A percentile compares a stretch with the other conserved stretches of the same genome.
phyloP scores from a whole-genome alignment of 2,888 invertebrate genomes.

The Orchesellides sinensis region DNA sequence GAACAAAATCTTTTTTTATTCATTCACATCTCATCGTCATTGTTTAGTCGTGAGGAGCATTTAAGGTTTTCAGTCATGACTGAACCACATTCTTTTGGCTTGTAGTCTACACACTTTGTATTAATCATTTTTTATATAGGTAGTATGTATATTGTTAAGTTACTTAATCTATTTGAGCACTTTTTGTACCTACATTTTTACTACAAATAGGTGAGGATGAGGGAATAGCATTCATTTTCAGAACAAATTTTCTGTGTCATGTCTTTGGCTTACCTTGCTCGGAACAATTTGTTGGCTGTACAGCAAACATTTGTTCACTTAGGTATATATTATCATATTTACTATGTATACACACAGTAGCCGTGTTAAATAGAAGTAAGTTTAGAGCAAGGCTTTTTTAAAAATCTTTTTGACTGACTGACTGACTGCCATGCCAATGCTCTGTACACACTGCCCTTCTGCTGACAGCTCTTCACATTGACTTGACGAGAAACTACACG shows the following conservation, averaged over 20 bases:
- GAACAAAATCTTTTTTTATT: not conserved
- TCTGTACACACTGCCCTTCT: slow-evolving; percentile 15
- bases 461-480: slow-evolving; percentile 28
- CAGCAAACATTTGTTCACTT: not conserved
- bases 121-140: not conserved
- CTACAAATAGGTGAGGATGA: slow-evolving; percentile 22
- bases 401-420: no score
- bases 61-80: slow-evolving; percentile 40
- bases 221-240: slow-evolving; percentile 38
- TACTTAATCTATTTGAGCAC: no score
- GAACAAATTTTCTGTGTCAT: slow-evolving; percentile 52
- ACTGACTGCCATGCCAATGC: slow-evolving; percentile 9
- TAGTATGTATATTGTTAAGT: slow-evolving; percentile 3
- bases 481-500: slow-evolving; percentile 19
- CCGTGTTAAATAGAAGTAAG: slow-evolving; percentile 8
- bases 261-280: slow-evolving; percentile 42
- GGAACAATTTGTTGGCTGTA: slow-evolving; percentile 20
- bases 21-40: slow-evolving; percentile 14
- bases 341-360: no score
- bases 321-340: no score
- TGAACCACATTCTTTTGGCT: slow-evolving; percentile 35
- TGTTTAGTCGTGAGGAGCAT: slow-evolving; percentile 1
- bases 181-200: slow-evolving; percentile 6
- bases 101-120: slow-evolving; percentile 11
- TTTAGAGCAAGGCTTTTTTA: not conserved